Evolutionary conservation across 2,797 vertebrate genomes (phyloP).

Genomic region (Alcedo quadribrachys): DNA sequence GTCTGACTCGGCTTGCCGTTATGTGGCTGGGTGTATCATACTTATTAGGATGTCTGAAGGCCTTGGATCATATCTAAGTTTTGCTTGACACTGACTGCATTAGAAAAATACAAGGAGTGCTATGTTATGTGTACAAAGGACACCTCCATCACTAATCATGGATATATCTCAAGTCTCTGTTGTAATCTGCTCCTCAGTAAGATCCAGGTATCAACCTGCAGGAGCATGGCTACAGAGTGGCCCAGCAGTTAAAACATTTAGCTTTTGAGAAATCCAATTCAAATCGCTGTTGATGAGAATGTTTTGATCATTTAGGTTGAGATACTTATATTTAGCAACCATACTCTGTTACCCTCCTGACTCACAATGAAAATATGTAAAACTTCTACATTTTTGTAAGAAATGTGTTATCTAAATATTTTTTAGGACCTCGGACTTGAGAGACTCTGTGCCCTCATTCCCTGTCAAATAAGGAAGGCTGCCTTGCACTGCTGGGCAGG

Average conservation of each 20-base stretch:
- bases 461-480: background rate
- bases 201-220: background rate
- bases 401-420: background rate
- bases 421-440: background rate
- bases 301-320: background rate
- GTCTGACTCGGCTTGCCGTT: background rate
- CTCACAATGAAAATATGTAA: background rate
- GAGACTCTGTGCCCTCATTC: background rate
- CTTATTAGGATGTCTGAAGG: background rate
- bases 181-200: background rate
- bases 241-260: background rate
- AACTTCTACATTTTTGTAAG: background rate
- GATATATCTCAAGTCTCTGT: background rate
- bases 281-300: background rate
- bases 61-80: background rate
- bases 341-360: background rate
- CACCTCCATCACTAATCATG: background rate
- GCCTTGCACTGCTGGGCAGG: background rate
- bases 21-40: background rate
- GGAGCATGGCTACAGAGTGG: background rate
- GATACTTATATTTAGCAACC: background rate
- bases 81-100: background rate
- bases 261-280: background rate
- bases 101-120: background rate
- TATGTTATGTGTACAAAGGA: background rate